Evolutionary conservation across 2,888 invertebrate species (phyloP).

Genomic region (Syritta pipiens): DNA sequence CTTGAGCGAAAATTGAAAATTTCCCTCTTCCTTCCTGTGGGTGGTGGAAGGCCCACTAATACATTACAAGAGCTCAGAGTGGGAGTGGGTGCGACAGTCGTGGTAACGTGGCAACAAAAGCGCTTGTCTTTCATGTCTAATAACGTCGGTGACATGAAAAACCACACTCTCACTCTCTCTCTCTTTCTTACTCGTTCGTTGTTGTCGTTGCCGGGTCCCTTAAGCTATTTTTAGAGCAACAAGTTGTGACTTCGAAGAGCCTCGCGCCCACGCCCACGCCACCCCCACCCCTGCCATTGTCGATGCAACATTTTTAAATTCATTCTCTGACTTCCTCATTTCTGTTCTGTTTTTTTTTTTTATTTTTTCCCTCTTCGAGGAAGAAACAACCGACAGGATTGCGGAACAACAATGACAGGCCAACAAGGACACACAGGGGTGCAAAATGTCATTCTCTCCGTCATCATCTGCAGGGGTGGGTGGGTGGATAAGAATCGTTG

Average conservation of each 20-base stretch:
- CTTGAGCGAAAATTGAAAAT: conserved; percentile 55
- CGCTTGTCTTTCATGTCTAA: conserved; percentile 58
- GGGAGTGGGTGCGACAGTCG: conserved; percentile 27
- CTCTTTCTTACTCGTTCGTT: conserved; percentile 1
- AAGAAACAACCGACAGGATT: conserved; percentile 32
- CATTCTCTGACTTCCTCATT: conserved; percentile 7
- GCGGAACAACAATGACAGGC: conserved; percentile 43
- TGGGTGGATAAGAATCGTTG: conserved; percentile 40
- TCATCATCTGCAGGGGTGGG: conserved; percentile 36
- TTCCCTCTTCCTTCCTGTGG: conserved; percentile 5
- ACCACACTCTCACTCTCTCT: conserved; percentile 41
- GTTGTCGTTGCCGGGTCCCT: background rate
- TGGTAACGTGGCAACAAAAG: conserved; percentile 52
- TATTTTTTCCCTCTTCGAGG: background rate
- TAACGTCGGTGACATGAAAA: conserved; percentile 61
- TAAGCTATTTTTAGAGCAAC: conserved; percentile 14
- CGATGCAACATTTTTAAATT: conserved; percentile 41
- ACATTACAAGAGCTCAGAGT: too few species aligned
- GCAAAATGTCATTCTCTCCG: conserved; percentile 44
- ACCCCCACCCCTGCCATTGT: background rate
- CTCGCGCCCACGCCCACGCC: background rate
- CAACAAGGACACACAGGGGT: conserved; percentile 32
- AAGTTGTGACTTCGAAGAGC: too few species aligned
- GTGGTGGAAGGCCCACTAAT: conserved; percentile 11
- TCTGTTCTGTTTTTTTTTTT: background rate